phyloP scores from a whole-genome alignment of 2,113 vertebrate species.

The Tonatia bakeri region DNA sequence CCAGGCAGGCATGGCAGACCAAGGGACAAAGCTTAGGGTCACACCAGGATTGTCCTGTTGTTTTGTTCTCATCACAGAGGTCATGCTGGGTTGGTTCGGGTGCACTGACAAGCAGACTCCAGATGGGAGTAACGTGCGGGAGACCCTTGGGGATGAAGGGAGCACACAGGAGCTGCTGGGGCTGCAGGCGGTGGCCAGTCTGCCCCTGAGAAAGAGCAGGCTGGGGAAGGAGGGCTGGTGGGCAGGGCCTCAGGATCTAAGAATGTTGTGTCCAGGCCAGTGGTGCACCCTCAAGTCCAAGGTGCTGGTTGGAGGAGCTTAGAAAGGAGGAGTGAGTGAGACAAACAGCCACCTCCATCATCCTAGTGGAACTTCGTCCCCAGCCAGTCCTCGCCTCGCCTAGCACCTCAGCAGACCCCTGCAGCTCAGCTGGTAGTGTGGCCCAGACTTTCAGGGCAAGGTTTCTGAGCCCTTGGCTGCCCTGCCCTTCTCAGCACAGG shows the following conservation, averaged over 20 bases:
- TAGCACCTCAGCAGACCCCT: neutral
- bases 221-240: neutral
- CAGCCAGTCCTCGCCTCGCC: neutral
- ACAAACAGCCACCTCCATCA: neutral
- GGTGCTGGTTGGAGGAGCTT: neutral
- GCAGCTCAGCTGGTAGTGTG: neutral
- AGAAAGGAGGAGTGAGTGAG: neutral
- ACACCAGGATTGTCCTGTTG: neutral
- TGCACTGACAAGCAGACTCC: neutral
- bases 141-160: neutral
- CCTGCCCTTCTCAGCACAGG: neutral
- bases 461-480: neutral
- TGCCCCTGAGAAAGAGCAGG: neutral
- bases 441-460: neutral
- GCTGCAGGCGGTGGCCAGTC: neutral
- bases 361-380: accelerated
- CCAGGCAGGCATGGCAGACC: neutral
- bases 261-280: neutral
- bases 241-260: neutral
- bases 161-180: accelerated
- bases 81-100: neutral
- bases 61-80: neutral
- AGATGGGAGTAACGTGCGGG: neutral
- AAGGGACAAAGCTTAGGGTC: neutral
- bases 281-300: neutral